A percentile compares a stretch with the other conserved stretches of the same genome.
Conservation (phyloP, 2,888 invertebrate genomes). For the Mactromeris polynyma region DNA sequence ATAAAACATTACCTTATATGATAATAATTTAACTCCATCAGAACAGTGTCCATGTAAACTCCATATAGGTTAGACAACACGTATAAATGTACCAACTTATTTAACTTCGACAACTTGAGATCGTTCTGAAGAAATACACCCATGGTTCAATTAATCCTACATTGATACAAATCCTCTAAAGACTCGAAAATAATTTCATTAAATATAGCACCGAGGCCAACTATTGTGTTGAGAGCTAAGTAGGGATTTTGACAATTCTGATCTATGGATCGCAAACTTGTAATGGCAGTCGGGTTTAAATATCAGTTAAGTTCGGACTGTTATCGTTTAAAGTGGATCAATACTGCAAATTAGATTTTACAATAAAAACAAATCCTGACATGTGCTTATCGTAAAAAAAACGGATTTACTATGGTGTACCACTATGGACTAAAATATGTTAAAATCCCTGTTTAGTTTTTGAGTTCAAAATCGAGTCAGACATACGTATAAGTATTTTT, state of each 20-base stretch:
- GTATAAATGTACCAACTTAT: not conserved
- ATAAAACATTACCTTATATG: too few relatives aligned
- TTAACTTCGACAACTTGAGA: not conserved
- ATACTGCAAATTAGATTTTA: slow-evolving; percentile 11
- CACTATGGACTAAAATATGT: not conserved
- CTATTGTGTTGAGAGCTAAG: slow-evolving; percentile 13
- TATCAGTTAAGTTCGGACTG: slow-evolving; percentile 13
- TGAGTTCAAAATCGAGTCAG: too few relatives aligned
- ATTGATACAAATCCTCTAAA: not conserved
- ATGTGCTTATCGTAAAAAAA: slow-evolving; percentile 24
- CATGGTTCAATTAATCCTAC: not conserved
- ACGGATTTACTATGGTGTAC: not conserved
- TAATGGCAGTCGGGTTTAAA: slow-evolving; percentile 15
- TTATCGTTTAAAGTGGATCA: slow-evolving; percentile 12
- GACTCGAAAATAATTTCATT: slow-evolving; percentile 2
- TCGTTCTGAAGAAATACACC: not conserved
- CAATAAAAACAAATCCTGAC: slow-evolving; percentile 18
- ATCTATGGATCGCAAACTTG: slow-evolving; percentile 3
- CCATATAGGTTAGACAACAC: not conserved
- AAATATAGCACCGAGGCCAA: not conserved
- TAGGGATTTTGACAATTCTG: not conserved
- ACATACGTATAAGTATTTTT: too few relatives aligned
- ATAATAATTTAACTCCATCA: not conserved
- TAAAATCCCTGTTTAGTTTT: too few relatives aligned
- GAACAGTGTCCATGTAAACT: not conserved